Percentiles rank a stretch among this genome's conserved stretches.
Evolutionary conservation across 2,888 invertebrate species (phyloP).

Genomic region (Drosophila paranaensis): DNA sequence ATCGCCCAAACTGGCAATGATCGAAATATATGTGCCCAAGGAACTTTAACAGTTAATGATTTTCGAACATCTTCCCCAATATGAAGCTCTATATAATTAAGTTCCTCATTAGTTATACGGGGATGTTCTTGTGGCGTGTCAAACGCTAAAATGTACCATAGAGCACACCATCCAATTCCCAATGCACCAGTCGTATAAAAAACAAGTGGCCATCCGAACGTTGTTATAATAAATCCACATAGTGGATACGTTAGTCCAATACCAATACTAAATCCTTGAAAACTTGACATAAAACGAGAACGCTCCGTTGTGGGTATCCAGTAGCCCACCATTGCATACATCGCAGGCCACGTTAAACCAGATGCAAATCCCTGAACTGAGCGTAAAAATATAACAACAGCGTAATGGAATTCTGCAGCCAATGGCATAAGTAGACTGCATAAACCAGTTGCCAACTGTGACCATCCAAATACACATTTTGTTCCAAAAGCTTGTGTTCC

Average conservation of each 20-base stretch:
- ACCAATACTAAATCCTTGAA: slow-evolving; percentile 91
- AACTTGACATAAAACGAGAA: slow-evolving; percentile 91
- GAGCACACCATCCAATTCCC: slow-evolving; percentile 88
- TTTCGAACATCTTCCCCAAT: slow-evolving; percentile 86
- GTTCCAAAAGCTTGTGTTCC: slow-evolving; percentile 90
- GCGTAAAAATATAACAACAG: slow-evolving; percentile 87
- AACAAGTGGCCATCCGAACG: slow-evolving; percentile 89
- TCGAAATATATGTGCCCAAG: slow-evolving; percentile 88
- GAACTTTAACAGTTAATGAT: slow-evolving; percentile 85
- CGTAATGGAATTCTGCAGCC: slow-evolving; percentile 88
- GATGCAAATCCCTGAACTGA: slow-evolving; percentile 90
- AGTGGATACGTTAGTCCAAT: slow-evolving; percentile 90
- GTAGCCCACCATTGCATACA: slow-evolving; percentile 90
- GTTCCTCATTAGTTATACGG: slow-evolving; percentile 88
- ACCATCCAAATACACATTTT: slow-evolving; percentile 89
- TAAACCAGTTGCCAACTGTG: slow-evolving; percentile 89
- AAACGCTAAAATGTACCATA: slow-evolving; percentile 89
- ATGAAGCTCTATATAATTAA: slow-evolving; percentile 88
- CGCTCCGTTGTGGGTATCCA: slow-evolving; percentile 90
- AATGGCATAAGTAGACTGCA: slow-evolving; percentile 89
- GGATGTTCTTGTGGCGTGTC: slow-evolving; percentile 89
- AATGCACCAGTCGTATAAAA: slow-evolving; percentile 90
- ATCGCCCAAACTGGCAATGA: slow-evolving; percentile 90
- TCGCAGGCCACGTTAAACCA: slow-evolving; percentile 91
- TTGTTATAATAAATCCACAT: slow-evolving; percentile 89